Evolutionary conservation across 2,113 vertebrate species (phyloP).

Genomic region (Caranx ignobilis): DNA sequence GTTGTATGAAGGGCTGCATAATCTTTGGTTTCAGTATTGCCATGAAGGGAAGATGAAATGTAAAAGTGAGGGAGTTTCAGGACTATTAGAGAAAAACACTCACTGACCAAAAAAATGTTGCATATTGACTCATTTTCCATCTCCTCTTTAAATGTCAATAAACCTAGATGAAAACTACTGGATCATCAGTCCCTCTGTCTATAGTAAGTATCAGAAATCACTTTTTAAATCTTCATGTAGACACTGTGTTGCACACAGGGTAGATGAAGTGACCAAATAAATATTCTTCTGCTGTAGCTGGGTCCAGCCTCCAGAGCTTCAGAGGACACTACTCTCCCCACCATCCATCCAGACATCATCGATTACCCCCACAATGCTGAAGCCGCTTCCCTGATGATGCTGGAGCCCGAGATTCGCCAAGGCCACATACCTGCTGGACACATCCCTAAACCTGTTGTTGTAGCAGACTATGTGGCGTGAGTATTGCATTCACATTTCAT

Average conservation of each 20-base stretch:
- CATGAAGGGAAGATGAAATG: too few species aligned
- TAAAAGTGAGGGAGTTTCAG: too few species aligned
- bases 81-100: too few species aligned
- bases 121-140: conserved; percentile 1
- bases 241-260: neutral
- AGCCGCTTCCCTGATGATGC: conserved; percentile 58
- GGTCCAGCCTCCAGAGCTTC: conserved; percentile 71
- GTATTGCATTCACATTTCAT: conserved; percentile 67
- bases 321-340: conserved; percentile 67
- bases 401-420: conserved; percentile 88
- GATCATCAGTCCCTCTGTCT: conserved; percentile 78
- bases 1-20: too few species aligned
- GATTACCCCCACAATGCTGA: neutral
- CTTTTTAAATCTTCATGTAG: neutral
- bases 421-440: conserved; percentile 93
- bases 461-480: conserved; percentile 96
- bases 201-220: conserved; percentile 58
- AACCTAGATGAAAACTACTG: conserved; percentile 85
- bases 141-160: neutral
- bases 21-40: too few species aligned
- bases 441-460: conserved; percentile 94
- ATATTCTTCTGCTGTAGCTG: conserved; percentile 53
- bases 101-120: too few species aligned
- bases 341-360: conserved; percentile 67
- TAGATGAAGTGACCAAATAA: neutral